Base-by-base conservation (phyloP, 2,888 invertebrate species). In the Chironomus tentans region DNA sequence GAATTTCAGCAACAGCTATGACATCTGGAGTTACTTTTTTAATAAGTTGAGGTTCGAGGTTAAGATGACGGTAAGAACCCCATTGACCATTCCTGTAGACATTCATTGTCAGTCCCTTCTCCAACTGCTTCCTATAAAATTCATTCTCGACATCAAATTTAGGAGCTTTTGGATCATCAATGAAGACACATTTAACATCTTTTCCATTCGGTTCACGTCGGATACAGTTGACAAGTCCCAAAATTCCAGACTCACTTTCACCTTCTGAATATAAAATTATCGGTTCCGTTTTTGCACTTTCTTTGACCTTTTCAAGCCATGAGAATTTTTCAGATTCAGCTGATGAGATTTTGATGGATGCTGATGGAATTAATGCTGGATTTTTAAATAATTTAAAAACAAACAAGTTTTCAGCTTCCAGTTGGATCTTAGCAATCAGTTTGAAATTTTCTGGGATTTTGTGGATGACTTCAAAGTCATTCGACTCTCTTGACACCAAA, bases 161-260 rank as follows among this genome's bases (percentile, higher is more conserved):
- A 0, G 91, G 91, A 0, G 90, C 91, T 2, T 85, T 84, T 0
- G 84, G 81, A 79, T 90, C 90, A 77, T 89, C 82, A 76, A 92
- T 88, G 50, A 91, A 86, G 5, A 93, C 82, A 76, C 89, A 89
- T 71, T 86, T 85, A 0, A 89, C 84, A 0, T 87, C 81, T 78
- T 88, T 87, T 69, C 92, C 92, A 78, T 91, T 91, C 0, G 91
- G 89, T 81, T 97, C 96, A 79, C 87, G 90, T 77, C 92, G 87
- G 28, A 98, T 82, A 82, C 97, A 97, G 80, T 95, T 95, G 0
- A 93, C 89, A 75, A 97, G 84, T 15, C 98, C 98, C 24, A 95
- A 82, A 0, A 96, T 85, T 13, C 98, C 98, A 81, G 88, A 93
- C 7, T 89, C 84, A 2, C 86, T 85, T 75, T 91, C 89, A 78